Conservation (phyloP, 2,888 invertebrate species). For the Campoletis raptor region DNA sequence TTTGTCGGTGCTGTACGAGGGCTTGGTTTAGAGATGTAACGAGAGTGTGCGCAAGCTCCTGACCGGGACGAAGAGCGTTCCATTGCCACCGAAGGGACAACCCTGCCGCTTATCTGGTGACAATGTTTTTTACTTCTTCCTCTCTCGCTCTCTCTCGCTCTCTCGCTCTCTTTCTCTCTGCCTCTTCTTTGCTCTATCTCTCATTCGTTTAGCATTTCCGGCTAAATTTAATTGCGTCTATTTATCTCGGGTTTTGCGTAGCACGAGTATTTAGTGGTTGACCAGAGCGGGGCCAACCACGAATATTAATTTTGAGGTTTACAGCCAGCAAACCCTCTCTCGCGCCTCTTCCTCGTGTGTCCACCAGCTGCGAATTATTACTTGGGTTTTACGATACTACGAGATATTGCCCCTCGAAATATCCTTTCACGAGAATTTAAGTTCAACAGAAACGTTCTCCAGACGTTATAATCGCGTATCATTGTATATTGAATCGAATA, state of each 20-base stretch:
- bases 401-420: constrained; percentile 34
- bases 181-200: constrained; percentile 33
- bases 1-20: constrained; percentile 64
- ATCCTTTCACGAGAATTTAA: neutral
- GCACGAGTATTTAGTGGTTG: constrained; percentile 70
- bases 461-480: neutral
- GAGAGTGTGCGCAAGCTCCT: constrained; percentile 47
- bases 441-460: neutral
- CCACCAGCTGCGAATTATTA: constrained; percentile 67
- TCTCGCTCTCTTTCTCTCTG: constrained; percentile 20
- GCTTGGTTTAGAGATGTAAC: constrained; percentile 31
- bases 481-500: neutral
- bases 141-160: constrained; percentile 10
- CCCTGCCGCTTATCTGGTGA: constrained; percentile 74
- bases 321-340: constrained; percentile 58
- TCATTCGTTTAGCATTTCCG: constrained; percentile 72
- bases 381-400: constrained; percentile 57
- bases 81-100: constrained; percentile 43
- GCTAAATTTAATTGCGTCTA: constrained; percentile 76
- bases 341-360: constrained; percentile 42
- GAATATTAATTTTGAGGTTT: constrained; percentile 75
- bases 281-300: constrained; percentile 67
- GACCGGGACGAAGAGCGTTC: constrained; percentile 53
- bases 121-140: constrained; percentile 66
- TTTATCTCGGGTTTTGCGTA: constrained; percentile 75